Conservation (phyloP, 2,113 vertebrate genomes). For the Uria lomvia region DNA sequence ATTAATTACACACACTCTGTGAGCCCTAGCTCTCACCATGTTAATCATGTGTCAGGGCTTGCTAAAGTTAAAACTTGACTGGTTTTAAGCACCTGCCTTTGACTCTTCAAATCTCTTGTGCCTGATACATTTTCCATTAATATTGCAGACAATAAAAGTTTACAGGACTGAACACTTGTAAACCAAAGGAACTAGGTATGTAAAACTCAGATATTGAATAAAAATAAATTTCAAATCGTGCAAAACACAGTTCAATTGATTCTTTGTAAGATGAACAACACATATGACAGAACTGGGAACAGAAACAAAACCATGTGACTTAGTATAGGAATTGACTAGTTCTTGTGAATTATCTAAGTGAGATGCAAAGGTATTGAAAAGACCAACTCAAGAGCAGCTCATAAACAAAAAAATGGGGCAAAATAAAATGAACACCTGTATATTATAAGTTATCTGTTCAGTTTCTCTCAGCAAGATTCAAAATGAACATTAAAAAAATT, state of each 20-base stretch:
- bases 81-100: not conserved
- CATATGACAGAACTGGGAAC: rapidly evolving
- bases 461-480: not conserved
- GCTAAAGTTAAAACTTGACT: not conserved
- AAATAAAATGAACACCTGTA: not conserved
- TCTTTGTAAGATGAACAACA: not conserved
- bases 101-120: not conserved
- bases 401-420: not conserved
- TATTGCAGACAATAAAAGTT: not conserved
- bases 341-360: not conserved
- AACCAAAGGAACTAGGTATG: not conserved
- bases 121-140: not conserved
- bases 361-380: not conserved
- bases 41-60: not conserved
- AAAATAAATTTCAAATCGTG: not conserved
- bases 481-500: not conserved
- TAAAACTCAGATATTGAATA: not conserved
- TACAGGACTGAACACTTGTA: not conserved
- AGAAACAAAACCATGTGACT: not conserved
- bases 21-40: not conserved
- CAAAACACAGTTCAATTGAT: not conserved
- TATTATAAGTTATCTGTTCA: not conserved
- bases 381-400: not conserved
- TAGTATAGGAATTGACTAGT: not conserved
- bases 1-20: not conserved